Evolutionary conservation across 2,113 vertebrate species (phyloP).

Genomic region (Manacus vitellinus): DNA sequence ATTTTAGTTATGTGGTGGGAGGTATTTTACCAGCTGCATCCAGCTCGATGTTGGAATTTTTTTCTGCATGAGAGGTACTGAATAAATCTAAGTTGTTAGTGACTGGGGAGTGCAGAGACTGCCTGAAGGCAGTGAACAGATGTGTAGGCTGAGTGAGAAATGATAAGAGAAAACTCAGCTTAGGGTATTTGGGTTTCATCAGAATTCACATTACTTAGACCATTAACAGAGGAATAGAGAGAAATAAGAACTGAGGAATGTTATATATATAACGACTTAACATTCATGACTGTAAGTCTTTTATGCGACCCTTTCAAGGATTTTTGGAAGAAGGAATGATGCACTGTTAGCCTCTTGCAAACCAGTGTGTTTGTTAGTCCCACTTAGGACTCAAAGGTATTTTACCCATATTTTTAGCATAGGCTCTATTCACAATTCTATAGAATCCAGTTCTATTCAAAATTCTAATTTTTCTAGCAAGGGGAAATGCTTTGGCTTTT

Average conservation of each 20-base stretch:
- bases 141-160: constrained; percentile 47
- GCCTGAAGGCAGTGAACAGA: constrained; percentile 47
- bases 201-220: constrained; percentile 4
- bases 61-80: background rate
- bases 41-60: background rate
- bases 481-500: background rate
- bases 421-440: background rate
- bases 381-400: background rate
- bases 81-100: constrained; percentile 42
- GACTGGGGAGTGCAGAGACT: constrained; percentile 6
- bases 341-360: background rate
- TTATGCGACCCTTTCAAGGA: background rate
- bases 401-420: background rate
- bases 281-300: background rate
- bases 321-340: background rate
- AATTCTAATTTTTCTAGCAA: background rate
- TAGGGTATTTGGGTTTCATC: constrained; percentile 6
- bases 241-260: background rate
- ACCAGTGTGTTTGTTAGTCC: background rate
- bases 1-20: background rate
- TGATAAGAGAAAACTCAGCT: constrained; percentile 27
- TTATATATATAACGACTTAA: background rate
- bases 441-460: background rate
- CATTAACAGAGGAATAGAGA: background rate
- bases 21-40: background rate